Conservation (phyloP, 2,888 invertebrate genomes). For the Ectobius pallidus region DNA sequence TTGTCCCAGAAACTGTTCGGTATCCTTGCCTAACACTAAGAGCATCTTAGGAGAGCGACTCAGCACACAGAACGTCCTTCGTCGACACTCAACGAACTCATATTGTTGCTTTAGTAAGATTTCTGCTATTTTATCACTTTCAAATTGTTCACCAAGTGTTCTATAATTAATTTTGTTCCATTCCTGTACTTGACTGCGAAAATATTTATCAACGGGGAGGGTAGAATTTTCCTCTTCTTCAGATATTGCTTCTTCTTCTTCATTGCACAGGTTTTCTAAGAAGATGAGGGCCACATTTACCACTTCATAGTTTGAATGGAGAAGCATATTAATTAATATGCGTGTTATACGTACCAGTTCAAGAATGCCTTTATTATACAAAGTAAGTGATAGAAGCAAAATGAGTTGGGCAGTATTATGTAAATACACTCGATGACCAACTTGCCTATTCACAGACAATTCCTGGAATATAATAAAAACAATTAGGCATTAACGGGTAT, state of each 20-base stretch:
- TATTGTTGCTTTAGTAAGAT: neutral
- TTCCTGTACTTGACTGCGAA: neutral
- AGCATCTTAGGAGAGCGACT: neutral
- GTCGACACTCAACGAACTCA: neutral
- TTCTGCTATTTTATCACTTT: no score
- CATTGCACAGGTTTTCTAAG: neutral
- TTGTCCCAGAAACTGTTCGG: neutral
- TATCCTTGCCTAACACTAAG: neutral
- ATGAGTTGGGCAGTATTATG: neutral
- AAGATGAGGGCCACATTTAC: neutral
- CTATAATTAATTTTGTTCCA: no score
- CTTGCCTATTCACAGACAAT: neutral
- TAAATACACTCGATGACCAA: neutral
- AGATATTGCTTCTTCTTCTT: neutral
- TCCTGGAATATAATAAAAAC: constrained; percentile 14
- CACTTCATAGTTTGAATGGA: neutral
- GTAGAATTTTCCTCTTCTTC: constrained; percentile 2
- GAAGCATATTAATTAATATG: neutral
- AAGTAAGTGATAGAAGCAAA: neutral
- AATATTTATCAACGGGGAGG: neutral
- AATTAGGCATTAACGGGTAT: no score
- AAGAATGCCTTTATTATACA: neutral
- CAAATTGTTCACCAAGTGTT: neutral
- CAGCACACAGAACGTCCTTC: neutral
- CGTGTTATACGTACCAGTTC: neutral